A percentile compares a stretch with the other conserved stretches of the same genome.
phyloP scores from a whole-genome alignment of 2,888 invertebrate species.

The Cryptus armator region DNA sequence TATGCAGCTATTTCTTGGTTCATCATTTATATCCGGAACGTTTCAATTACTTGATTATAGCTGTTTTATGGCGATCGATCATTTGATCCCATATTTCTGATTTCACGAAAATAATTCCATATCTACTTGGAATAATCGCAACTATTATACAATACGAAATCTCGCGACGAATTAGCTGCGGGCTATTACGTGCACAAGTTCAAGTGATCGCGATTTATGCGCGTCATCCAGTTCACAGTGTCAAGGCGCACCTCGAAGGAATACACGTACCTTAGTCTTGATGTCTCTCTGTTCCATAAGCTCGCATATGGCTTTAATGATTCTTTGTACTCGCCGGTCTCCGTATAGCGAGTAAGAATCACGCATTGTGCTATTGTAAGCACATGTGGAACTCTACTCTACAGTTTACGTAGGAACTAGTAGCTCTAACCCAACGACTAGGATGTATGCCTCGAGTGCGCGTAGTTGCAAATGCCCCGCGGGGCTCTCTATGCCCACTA shows the following conservation, averaged over 20 bases:
- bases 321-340: constrained; percentile 30
- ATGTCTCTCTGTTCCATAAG: neutral
- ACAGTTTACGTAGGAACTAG: constrained; percentile 3
- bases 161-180: neutral
- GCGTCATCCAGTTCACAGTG: constrained; percentile 24
- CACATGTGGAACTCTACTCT: constrained; percentile 14
- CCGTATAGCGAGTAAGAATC: constrained; percentile 11
- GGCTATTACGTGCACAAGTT: neutral
- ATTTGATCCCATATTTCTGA: no score
- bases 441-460: constrained; percentile 2
- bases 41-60: neutral
- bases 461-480: constrained; percentile 6
- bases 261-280: neutral
- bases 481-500: constrained; percentile 25
- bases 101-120: neutral
- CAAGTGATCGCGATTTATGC: constrained; percentile 14
- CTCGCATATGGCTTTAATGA: constrained; percentile 21
- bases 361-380: constrained; percentile 14
- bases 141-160: constrained; percentile 4
- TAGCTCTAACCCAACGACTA: neutral
- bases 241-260: constrained; percentile 26
- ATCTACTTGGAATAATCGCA: neutral
- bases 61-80: neutral
- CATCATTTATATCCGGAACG: neutral
- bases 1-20: constrained; percentile 3